Evolutionary conservation across 1,140 invertebrate genomes (phyloP).

Genomic region (Sycophila sp.): DNA sequence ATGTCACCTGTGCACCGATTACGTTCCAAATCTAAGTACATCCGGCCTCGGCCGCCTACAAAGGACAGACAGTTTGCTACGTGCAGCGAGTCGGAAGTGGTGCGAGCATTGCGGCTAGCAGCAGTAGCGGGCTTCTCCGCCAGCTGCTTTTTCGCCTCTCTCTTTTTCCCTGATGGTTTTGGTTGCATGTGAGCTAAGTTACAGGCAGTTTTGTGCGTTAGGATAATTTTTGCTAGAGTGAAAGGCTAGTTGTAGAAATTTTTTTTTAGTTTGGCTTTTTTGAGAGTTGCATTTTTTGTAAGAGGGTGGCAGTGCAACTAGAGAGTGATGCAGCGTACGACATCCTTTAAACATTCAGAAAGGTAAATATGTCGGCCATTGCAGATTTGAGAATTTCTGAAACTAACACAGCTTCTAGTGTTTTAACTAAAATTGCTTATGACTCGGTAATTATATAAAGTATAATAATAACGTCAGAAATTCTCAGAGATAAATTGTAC

Average conservation of each 20-base stretch:
- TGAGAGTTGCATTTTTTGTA: not conserved
- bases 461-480: not conserved
- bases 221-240: slow-evolving; percentile 23
- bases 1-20: slow-evolving; percentile 76
- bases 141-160: slow-evolving; percentile 26
- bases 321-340: slow-evolving; percentile 7
- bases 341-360: slow-evolving; percentile 28
- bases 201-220: slow-evolving; percentile 33
- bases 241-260: not conserved
- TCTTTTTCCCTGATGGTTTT: slow-evolving; percentile 33
- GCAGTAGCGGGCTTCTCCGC: slow-evolving; percentile 20
- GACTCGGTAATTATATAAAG: no score
- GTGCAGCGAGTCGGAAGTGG: slow-evolving; percentile 35
- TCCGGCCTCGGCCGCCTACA: slow-evolving; percentile 66
- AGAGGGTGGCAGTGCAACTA: slow-evolving; percentile 17
- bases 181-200: slow-evolving; percentile 35
- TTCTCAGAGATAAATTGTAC: slow-evolving; percentile 1
- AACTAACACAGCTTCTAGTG: not conserved
- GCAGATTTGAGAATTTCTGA: slow-evolving; percentile 6
- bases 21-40: slow-evolving; percentile 87
- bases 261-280: not conserved
- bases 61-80: slow-evolving; percentile 38
- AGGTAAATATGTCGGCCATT: slow-evolving; percentile 10
- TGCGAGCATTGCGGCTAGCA: slow-evolving; percentile 27
- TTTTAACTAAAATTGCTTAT: no score